Base-by-base conservation (phyloP, 2,797 vertebrate genomes). In the Microcaecilia unicolor region DNA sequence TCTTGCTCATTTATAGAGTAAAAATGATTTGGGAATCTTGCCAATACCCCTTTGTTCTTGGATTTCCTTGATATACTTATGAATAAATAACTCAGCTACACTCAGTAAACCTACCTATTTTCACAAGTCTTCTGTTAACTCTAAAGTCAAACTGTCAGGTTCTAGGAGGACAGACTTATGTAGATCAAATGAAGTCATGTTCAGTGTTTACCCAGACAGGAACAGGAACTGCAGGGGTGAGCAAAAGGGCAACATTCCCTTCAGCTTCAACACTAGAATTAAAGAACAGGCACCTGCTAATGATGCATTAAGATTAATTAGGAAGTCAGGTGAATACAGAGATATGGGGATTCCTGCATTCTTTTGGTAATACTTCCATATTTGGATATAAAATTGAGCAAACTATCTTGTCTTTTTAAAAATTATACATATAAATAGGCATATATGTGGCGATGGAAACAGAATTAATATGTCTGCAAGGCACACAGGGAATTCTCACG, bases 111-210 rank as follows among this genome's bases (percentile, higher is more conserved):
- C 47, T 36, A 61, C 78, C 64, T 59, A 72, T 58, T 73, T 68
- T 65, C 63, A 62, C 71, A 78, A 38, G 55, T 73, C 56, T 49
- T 52, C 50, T 62, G 48, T 69, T 72, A 48, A 66, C 71, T 73
- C 69, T 69, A 57, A 52, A 60, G 51, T 28, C 41, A 49, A 59
- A 60, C 56, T 64, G 50, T 54, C 59, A 64, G 42, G 37, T 70
- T 80, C 62, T 73, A 78, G 58, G 71, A 73, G 49, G 52, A 67
- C 48, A 69, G 33, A 32, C 40, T 46, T 41, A 34, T 20, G 25
- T 14, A 70, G 67, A 74, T 76, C 57, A 70, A 76, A 83, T 51
- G 70, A 46, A 36, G 48, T 55, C 53, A 50, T 67, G 72, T 62
- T 71, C 44, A 48, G 25, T 72, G 52, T 80, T 84, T 58, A 60